Conservation (phyloP, 2,888 invertebrate species). For the Anaspis maculata region DNA sequence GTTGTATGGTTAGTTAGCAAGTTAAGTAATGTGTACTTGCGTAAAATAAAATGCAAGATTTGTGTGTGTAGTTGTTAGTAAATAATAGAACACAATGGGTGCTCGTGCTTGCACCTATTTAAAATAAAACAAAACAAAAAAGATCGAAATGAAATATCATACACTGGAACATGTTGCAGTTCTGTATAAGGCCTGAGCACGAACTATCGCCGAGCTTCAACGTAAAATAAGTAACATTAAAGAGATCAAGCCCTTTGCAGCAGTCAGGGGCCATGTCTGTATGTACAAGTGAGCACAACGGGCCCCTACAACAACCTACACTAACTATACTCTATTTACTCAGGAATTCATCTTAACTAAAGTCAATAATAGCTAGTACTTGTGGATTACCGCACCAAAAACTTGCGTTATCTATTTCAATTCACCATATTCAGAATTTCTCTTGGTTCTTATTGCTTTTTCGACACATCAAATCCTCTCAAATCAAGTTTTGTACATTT, state of each 20-base stretch:
- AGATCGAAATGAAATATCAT: conserved; percentile 11
- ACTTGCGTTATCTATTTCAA: conserved; percentile 2
- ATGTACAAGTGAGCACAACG: conserved; percentile 28
- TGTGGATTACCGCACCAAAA: conserved; percentile 7
- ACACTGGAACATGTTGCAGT: conserved; percentile 15
- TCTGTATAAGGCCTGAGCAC: conserved; percentile 15
- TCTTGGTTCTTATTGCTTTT: too few relatives aligned
- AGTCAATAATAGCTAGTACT: conserved; percentile 2
- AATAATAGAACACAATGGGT: conserved; percentile 19
- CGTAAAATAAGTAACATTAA: conserved; percentile 29
- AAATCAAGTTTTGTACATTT: too few relatives aligned
- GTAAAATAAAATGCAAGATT: conserved; percentile 18
- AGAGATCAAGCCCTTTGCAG: conserved; percentile 36
- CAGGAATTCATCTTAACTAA: conserved; percentile 16
- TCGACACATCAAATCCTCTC: too few relatives aligned
- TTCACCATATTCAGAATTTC: too few relatives aligned
- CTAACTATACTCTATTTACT: conserved; percentile 20
- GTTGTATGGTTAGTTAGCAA: conserved; percentile 31
- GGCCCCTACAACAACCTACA: conserved; percentile 23
- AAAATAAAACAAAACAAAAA: too few relatives aligned
- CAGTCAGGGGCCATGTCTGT: conserved; percentile 29
- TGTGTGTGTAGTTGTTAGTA: conserved; percentile 13
- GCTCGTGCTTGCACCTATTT: conserved; percentile 13
- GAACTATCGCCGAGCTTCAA: conserved; percentile 15
- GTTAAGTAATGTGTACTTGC: conserved; percentile 15